A percentile compares a stretch with the other conserved stretches of the same genome.
phyloP scores from a whole-genome alignment of 2,888 invertebrate species.

The Diogma glabrata region DNA sequence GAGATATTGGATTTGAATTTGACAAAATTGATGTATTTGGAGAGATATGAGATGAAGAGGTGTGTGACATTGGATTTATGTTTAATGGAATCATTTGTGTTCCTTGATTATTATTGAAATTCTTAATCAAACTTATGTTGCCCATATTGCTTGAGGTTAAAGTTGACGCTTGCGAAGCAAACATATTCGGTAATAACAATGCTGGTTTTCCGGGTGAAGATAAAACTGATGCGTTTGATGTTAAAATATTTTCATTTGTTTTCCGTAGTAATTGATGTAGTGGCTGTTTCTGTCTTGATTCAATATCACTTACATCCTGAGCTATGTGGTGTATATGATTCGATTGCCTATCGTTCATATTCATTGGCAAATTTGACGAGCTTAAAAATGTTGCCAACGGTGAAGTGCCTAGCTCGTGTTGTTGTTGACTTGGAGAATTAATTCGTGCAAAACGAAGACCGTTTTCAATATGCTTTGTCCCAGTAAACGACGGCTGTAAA shows the following conservation, averaged over 20 bases:
- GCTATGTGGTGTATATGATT: too few species aligned
- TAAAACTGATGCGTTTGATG: neutral
- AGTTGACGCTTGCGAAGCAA: constrained; percentile 46
- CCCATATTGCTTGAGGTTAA: constrained; percentile 18
- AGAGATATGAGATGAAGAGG: constrained; percentile 15
- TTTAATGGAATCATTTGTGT: constrained; percentile 2
- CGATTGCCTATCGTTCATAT: constrained; percentile 25
- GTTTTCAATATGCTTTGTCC: neutral
- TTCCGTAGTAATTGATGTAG: constrained; percentile 19
- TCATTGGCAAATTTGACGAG: constrained; percentile 38
- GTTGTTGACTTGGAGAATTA: constrained; percentile 22
- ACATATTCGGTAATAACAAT: constrained; percentile 79
- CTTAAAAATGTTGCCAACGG: constrained; percentile 45
- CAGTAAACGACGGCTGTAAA: neutral
- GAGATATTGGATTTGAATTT: neutral
- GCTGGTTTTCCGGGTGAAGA: constrained; percentile 52
- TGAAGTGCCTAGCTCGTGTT: constrained; percentile 39
- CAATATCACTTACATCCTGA: too few species aligned
- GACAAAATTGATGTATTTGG: neutral
- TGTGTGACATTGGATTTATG: neutral
- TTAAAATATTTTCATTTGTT: constrained; percentile 2
- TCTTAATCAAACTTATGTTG: constrained; percentile 11
- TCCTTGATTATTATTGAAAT: constrained; percentile 8
- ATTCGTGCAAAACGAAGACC: neutral
- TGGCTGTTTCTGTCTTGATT: constrained; percentile 22